phyloP scores from a whole-genome alignment of 2,888 invertebrate species.

The Tupiocoris notatus region DNA sequence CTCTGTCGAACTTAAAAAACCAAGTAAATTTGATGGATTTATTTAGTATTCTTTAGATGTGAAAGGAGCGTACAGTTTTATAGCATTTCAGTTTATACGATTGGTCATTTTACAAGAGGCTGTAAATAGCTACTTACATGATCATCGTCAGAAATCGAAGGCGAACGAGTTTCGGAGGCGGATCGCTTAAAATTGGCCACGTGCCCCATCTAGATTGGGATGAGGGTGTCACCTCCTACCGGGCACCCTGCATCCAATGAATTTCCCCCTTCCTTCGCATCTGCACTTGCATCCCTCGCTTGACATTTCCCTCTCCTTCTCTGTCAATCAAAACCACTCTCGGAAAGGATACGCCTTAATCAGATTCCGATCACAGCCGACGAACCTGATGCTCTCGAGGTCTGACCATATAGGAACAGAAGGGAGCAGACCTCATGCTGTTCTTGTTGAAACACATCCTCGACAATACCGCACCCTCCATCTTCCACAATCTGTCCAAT shows the following conservation, averaged over 20 bases:
- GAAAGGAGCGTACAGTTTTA: too few species aligned
- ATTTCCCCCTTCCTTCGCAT: too few species aligned
- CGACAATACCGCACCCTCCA: neutral
- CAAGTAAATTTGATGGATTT: too few species aligned
- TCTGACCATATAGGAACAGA: neutral
- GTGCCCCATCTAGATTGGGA: neutral
- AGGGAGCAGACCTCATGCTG: neutral
- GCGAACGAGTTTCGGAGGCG: neutral
- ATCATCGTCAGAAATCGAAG: too few species aligned
- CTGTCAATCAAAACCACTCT: neutral
- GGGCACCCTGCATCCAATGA: neutral
- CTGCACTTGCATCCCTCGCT: neutral
- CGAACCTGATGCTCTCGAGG: neutral
- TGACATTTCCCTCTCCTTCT: neutral
- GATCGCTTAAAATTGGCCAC: neutral
- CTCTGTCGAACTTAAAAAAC: too few species aligned
- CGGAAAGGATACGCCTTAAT: neutral
- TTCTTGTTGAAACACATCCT: neutral
- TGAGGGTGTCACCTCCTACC: neutral
- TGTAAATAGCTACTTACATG: too few species aligned
- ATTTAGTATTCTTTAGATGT: too few species aligned
- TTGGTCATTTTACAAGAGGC: too few species aligned
- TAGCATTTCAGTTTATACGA: too few species aligned
- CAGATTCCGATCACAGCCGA: neutral
- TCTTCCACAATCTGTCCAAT: neutral